Base-by-base conservation (phyloP, 2,888 invertebrate genomes). In the Hypolimnas misippus region DNA sequence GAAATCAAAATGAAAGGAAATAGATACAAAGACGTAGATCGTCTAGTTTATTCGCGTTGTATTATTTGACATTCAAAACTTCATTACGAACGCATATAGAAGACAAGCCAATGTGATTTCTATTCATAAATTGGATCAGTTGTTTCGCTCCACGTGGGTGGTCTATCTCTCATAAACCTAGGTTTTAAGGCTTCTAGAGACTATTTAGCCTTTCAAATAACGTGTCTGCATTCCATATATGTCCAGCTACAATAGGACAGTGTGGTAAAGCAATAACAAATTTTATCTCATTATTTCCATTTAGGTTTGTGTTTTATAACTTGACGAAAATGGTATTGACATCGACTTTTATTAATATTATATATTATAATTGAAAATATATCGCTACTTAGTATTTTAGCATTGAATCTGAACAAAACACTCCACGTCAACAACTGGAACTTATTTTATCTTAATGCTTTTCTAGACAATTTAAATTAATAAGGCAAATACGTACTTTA, bases 111-210 rank as follows among this genome's bases (percentile, higher is more conserved):
- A 52, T 62, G 51, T 52, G 56, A 66, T 66, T 60, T 38, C 62
- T 38, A 60, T 50, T 56, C 59, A 55, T 60, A 57, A 66, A 66
- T 63, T 59, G 62, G 66, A 63, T 63, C 61, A 63, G 51, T 62
- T 52, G 57, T 46, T 65, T 49, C 54, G 14, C 12, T 38, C 35
- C 56, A 58, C 60, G 59, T 60, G 69, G 69, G 69, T 63, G 69
- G 69, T 56, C 66, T 62, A 46, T 38, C 49, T 40, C 35, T 57
- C 53, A 54, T 66, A 59, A 62, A 64, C 63, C 64, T 62, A 63
- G 59, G 66, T 60, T 66, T 63, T 66, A 62, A 63, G 62, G 57
- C 65, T 62, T 67, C 57, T 51, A 65, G 62, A 54, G 49, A 54
- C 49, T 53, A 53, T 63, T 53, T 50, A 63, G 52, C 56, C 49